phyloP scores from a whole-genome alignment of 2,888 invertebrate species.

The Digitonthophagus gazella region DNA sequence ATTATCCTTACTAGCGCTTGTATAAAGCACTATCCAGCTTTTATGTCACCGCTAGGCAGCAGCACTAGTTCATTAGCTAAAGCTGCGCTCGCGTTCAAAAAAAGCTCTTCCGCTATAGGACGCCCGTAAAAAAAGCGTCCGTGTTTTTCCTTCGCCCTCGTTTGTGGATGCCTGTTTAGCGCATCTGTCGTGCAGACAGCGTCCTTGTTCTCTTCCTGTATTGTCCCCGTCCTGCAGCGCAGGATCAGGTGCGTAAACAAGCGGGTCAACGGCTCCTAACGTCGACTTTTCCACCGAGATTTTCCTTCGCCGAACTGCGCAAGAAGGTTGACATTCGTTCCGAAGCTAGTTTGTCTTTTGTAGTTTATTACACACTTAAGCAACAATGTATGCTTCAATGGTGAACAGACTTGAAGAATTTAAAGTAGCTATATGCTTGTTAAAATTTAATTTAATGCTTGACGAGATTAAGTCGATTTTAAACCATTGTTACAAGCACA shows the following conservation, averaged over 20 bases:
- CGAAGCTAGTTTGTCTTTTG: not conserved
- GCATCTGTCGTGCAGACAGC: not conserved
- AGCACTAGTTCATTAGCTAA: not conserved
- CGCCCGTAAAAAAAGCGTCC: not conserved
- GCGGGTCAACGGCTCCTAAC: not conserved
- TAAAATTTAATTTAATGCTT: no score
- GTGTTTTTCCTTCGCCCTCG: not conserved
- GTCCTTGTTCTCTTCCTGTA: not conserved
- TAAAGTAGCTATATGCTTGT: no score
- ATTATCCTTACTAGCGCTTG: not conserved
- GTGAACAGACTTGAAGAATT: not conserved
- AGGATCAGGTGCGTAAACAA: not conserved
- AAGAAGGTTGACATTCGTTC: not conserved
- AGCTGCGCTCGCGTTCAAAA: not conserved
- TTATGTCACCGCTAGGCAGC: not conserved
- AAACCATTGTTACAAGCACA: no score
- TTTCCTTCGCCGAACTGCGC: not conserved
- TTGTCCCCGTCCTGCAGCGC: not conserved
- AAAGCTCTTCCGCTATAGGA: not conserved
- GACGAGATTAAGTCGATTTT: no score
- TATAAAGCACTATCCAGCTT: not conserved
- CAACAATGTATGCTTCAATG: not conserved
- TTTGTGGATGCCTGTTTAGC: not conserved
- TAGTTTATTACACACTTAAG: not conserved
- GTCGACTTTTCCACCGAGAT: not conserved